These are phyloP conservation scores for Plotosus lineatus DNA, from an alignment of 2,113 vertebrate genomes.

Conservation along the genomic window DNA sequence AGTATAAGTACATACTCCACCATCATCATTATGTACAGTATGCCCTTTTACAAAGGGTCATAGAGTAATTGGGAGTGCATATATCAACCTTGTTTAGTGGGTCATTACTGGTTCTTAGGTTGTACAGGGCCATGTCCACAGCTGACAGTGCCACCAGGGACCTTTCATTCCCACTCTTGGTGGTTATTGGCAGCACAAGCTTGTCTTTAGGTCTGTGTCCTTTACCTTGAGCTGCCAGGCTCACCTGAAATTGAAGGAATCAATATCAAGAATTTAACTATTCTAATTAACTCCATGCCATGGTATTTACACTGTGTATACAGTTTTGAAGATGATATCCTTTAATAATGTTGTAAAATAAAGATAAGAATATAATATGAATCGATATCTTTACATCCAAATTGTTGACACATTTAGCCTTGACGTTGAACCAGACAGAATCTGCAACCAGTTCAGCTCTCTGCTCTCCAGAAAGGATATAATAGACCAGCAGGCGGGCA, in stretches of 20 bases:
- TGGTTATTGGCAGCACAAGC: slow-evolving; percentile 68
- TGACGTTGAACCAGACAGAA: slow-evolving; percentile 85
- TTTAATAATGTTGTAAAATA: background rate
- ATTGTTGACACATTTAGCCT: slow-evolving; percentile 79
- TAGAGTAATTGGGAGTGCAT: background rate
- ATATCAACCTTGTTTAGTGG: slow-evolving; percentile 63
- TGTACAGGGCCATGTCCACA: slow-evolving; percentile 79
- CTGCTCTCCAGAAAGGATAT: slow-evolving; percentile 79
- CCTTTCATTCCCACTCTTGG: slow-evolving; percentile 51
- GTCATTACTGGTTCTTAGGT: slow-evolving; percentile 65
- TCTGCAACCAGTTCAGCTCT: slow-evolving; percentile 86
- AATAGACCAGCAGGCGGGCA: slow-evolving; percentile 86
- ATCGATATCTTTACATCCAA: slow-evolving; percentile 72
- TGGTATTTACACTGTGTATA: background rate
- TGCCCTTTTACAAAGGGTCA: background rate
- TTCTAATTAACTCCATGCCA: background rate
- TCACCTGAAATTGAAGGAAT: slow-evolving; percentile 66
- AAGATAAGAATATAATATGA: background rate
- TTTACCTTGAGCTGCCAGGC: slow-evolving; percentile 52
- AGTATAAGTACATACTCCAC: background rate
- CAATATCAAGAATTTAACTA: slow-evolving; percentile 1
- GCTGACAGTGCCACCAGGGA: slow-evolving; percentile 83
- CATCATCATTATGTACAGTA: background rate
- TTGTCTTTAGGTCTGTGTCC: slow-evolving; percentile 71
- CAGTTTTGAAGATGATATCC: background rate